These are phyloP conservation scores for Sphaerodactylus townsendi DNA, from an alignment of 2,113 vertebrate genomes.

Conservation along the genomic window DNA sequence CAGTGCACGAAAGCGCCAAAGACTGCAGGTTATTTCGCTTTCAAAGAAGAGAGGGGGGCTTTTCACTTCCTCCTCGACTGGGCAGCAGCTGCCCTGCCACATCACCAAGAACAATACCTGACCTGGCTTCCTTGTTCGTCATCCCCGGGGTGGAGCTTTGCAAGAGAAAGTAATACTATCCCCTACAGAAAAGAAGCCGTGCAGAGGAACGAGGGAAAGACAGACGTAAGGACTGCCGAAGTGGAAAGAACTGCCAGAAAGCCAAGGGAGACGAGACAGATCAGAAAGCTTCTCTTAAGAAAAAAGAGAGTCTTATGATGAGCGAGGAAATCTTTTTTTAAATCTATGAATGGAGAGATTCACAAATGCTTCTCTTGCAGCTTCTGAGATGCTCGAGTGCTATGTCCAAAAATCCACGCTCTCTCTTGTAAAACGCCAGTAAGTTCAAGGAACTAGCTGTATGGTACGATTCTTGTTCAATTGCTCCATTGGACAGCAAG, in stretches of 20 bases:
- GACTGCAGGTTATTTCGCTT: background rate
- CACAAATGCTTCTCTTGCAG: background rate
- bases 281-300: background rate
- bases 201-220: background rate
- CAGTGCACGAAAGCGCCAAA: background rate
- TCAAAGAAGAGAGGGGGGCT: background rate
- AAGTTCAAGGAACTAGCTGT: no score
- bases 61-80: background rate
- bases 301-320: background rate
- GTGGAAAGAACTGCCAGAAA: fast-evolving
- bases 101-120: slow-evolving; percentile 31
- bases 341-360: background rate
- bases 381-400: background rate
- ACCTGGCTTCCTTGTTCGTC: slow-evolving; percentile 55
- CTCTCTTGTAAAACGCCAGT: background rate
- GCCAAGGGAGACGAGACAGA: fast-evolving
- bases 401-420: background rate
- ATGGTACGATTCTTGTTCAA: no score
- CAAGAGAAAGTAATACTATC: background rate
- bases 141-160: slow-evolving; percentile 20
- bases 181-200: background rate
- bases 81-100: slow-evolving; percentile 34
- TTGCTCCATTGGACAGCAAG: background rate
- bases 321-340: background rate
- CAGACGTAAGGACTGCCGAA: background rate